Evolutionary conservation across 2,113 vertebrate species (phyloP).

Genomic region (Xenopus borealis): DNA sequence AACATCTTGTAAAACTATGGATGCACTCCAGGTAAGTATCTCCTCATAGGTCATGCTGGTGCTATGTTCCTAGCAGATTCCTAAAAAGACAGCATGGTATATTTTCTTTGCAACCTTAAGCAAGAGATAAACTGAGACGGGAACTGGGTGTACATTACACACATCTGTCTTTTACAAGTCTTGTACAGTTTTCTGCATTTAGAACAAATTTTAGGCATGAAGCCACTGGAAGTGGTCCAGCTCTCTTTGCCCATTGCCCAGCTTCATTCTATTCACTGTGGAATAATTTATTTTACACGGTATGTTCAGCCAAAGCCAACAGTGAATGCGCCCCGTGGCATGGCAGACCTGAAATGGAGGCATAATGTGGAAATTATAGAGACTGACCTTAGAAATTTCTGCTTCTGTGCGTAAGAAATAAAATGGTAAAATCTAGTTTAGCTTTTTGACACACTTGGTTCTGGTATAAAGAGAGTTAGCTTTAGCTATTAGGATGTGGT

Average conservation of each 20-base stretch:
- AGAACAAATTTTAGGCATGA: slow-evolving; percentile 69
- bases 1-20: background rate
- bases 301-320: slow-evolving; percentile 70
- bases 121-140: slow-evolving; percentile 54
- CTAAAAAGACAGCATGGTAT: slow-evolving; percentile 36
- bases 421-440: slow-evolving; percentile 51
- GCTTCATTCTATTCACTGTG: slow-evolving; percentile 68
- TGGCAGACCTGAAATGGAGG: slow-evolving; percentile 58
- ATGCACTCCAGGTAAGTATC: slow-evolving; percentile 21
- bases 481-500: too few relatives aligned
- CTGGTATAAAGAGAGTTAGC: too few relatives aligned
- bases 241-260: slow-evolving; percentile 68
- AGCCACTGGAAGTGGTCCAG: slow-evolving; percentile 69
- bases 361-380: slow-evolving; percentile 60
- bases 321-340: slow-evolving; percentile 61
- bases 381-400: slow-evolving; percentile 55
- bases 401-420: slow-evolving; percentile 51
- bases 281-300: slow-evolving; percentile 71
- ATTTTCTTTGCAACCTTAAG: slow-evolving; percentile 39
- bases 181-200: slow-evolving; percentile 59
- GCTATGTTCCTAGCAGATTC: slow-evolving; percentile 8
- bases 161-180: slow-evolving; percentile 65
- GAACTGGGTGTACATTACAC: slow-evolving; percentile 52
- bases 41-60: background rate
- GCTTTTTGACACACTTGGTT: slow-evolving; percentile 39